Evolutionary conservation across 2,797 vertebrate genomes (phyloP).

Genomic region (Podarcis siculus): DNA sequence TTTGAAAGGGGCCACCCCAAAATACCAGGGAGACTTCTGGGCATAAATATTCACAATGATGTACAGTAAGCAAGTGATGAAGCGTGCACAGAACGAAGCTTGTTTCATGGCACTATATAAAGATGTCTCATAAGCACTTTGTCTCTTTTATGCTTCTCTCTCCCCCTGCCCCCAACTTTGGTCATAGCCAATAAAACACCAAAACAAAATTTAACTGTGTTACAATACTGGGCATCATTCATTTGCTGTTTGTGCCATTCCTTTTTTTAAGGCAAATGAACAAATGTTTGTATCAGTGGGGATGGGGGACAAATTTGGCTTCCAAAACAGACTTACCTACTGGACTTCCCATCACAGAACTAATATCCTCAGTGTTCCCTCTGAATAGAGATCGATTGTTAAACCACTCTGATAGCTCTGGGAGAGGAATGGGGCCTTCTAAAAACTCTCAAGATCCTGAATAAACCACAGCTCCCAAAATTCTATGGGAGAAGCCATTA

Average conservation of each 20-base stretch:
- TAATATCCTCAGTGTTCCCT: no score
- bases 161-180: background rate
- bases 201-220: slow-evolving; percentile 23
- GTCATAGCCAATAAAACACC: slow-evolving; percentile 33
- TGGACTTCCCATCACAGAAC: no score
- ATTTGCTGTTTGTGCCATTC: background rate
- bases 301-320: no score
- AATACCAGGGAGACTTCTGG: slow-evolving; percentile 58
- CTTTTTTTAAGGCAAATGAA: background rate
- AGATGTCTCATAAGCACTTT: slow-evolving; percentile 48
- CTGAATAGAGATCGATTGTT: no score
- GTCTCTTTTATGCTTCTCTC: slow-evolving; percentile 37
- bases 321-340: no score
- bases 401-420: no score
- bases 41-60: slow-evolving; percentile 58
- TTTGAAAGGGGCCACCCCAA: slow-evolving; percentile 53
- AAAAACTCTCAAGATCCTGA: no score
- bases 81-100: slow-evolving; percentile 41
- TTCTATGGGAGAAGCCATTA: no score
- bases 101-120: slow-evolving; percentile 44
- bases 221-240: background rate
- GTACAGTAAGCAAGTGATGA: slow-evolving; percentile 55
- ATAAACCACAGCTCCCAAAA: no score
- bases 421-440: no score
- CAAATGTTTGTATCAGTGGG: background rate